Base-by-base conservation (phyloP, 2,888 invertebrate genomes). In the Gymnocheta viridis region DNA sequence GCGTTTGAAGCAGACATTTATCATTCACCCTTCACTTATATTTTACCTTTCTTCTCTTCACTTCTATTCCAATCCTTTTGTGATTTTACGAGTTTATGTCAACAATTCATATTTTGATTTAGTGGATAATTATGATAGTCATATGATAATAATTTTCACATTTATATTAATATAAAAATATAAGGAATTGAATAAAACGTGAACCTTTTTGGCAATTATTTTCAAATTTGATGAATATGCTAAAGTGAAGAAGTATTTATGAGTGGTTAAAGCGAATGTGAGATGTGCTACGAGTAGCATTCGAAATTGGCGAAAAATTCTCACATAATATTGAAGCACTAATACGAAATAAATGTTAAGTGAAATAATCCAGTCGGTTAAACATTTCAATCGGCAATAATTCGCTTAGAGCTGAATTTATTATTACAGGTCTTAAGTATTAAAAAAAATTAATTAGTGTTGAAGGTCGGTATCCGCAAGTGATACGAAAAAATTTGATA, bases 201-300 rank as follows among this genome's bases (percentile, higher is more conserved):
- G 89, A 87, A 87, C 86, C 87, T 90, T 90, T 90, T 90, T 86
- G 88, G 87, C 88, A 89, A 89, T 73, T 67, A 66, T 41, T 83
- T 79, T 66, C 17, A 51, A 41, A 44, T 56, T 41, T 72, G 14
- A 22, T 47, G 10, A 60, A 60, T 72, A 12, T 49, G 0, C 27
- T 38, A 17, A 49, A 4, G n/a, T 24, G n/a, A 22, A 22, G 17
- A 35, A 27, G 1, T 38, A 38, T n/a, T 24, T 9, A 12, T 10
- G 10, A 67, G 6, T 29, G 24, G 41, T 47, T 47, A 32, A n/a
- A 44, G 29, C 58, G 72, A 60, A 47, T 58, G 0, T 35, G 2
- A 22, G 47, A 24, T 47, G 3, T 4, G 32, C 58, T 72, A 22
- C 19, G n/a, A 7, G 47, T 6, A 9, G 2, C 7, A 17, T 62